Evolutionary conservation across 2,113 vertebrate species (phyloP).

Genomic region (Crotalus viridis): DNA sequence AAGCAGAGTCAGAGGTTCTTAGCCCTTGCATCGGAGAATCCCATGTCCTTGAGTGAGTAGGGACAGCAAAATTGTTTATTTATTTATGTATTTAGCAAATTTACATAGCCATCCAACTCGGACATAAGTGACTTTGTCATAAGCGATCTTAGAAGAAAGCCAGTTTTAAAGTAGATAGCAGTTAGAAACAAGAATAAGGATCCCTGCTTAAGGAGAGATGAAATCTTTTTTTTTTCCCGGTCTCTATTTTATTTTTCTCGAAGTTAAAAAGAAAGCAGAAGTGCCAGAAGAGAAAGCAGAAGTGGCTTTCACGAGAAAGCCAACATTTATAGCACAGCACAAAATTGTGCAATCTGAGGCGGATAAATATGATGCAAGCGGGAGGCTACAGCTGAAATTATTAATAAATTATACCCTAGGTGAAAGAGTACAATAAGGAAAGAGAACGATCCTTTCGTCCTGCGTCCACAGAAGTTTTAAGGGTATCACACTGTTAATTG

Average conservation of each 20-base stretch:
- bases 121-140: too few relatives aligned
- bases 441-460: background rate
- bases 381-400: background rate
- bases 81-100: too few relatives aligned
- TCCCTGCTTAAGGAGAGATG: background rate
- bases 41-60: background rate
- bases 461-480: background rate
- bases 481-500: background rate
- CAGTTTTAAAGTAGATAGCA: background rate
- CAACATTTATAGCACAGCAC: background rate
- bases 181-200: background rate
- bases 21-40: background rate
- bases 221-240: background rate
- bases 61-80: background rate
- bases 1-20: background rate
- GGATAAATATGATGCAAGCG: background rate
- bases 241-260: background rate
- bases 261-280: background rate
- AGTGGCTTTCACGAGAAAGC: background rate
- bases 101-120: too few relatives aligned
- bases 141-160: background rate
- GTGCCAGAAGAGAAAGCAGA: background rate
- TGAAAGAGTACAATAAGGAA: background rate
- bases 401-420: background rate
- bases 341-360: background rate